Conservation (phyloP, 2,888 invertebrate genomes). For the Caenorhabditis plicata region DNA sequence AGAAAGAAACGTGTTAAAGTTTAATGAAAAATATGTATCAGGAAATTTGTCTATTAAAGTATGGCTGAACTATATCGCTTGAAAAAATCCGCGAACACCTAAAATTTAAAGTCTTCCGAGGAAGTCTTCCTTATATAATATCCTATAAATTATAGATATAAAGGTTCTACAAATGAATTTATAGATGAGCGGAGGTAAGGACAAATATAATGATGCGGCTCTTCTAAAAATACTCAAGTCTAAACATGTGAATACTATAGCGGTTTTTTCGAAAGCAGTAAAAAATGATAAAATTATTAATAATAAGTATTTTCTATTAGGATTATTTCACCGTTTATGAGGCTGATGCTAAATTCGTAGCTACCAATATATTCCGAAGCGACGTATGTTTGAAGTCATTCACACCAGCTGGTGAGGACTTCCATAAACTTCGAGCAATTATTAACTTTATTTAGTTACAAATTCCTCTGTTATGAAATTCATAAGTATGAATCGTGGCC, state of each 20-base stretch:
- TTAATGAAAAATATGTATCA: no score
- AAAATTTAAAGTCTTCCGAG: no score
- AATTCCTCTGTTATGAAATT: conserved; percentile 20
- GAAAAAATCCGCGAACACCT: no score
- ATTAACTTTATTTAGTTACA: background rate
- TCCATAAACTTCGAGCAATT: background rate
- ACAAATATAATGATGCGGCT: conserved; percentile 35
- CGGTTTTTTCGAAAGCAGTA: conserved; percentile 49
- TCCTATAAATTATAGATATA: no score
- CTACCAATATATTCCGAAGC: conserved; percentile 53
- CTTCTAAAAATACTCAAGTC: conserved; percentile 37
- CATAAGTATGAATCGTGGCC: conserved; percentile 42
- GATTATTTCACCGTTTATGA: conserved; percentile 49
- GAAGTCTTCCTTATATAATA: no score
- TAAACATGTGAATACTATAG: conserved; percentile 46
- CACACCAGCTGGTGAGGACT: conserved; percentile 14
- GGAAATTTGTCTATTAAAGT: no score
- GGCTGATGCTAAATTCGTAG: conserved; percentile 53
- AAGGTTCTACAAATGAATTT: no score
- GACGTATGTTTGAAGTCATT: conserved; percentile 48
- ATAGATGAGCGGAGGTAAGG: conserved; percentile 26
- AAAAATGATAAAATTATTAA: background rate
- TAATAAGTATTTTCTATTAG: conserved; percentile 18
- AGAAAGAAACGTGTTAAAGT: no score
- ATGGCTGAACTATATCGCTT: no score